Percentiles rank a stretch among this genome's conserved stretches.
Conservation (phyloP, 2,888 invertebrate genomes). For the Eupsilia transversa region DNA sequence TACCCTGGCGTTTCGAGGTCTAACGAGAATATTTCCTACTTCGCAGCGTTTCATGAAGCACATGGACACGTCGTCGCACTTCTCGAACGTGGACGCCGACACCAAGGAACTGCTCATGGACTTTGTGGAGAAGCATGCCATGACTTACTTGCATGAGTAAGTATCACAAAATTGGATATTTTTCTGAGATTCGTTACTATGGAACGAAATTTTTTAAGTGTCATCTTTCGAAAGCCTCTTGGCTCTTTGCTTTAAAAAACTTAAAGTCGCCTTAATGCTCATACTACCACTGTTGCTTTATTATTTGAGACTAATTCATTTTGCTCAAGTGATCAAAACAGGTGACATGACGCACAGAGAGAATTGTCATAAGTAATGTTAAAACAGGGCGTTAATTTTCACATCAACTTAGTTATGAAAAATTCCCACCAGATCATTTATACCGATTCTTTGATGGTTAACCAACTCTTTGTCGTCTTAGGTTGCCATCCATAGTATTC, state of each 20-base stretch:
- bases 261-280: not conserved
- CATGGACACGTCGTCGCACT: conserved; percentile 92
- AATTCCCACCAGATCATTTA: not conserved
- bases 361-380: not conserved
- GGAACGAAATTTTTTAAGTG: not conserved
- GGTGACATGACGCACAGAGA: not conserved
- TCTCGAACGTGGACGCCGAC: conserved; percentile 92
- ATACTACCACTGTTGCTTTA: not conserved
- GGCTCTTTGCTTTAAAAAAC: not conserved
- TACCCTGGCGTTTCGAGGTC: not conserved
- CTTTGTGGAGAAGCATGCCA: conserved; percentile 98
- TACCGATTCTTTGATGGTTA: not conserved
- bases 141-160: conserved; percentile 96
- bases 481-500: conserved; percentile 92
- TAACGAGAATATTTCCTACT: not conserved
- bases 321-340: not conserved
- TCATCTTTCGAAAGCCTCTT: not conserved
- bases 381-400: not conserved
- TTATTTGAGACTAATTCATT: not conserved
- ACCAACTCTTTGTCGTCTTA: not conserved
- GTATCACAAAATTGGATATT: not conserved
- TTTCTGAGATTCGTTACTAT: not conserved
- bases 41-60: conserved; percentile 92
- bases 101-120: conserved; percentile 96
- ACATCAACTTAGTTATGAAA: not conserved